Evolutionary conservation across 2,113 vertebrate genomes (phyloP), one percentile per base, ranked within the genome.

Genomic region (Megalops atlanticus): DNA sequence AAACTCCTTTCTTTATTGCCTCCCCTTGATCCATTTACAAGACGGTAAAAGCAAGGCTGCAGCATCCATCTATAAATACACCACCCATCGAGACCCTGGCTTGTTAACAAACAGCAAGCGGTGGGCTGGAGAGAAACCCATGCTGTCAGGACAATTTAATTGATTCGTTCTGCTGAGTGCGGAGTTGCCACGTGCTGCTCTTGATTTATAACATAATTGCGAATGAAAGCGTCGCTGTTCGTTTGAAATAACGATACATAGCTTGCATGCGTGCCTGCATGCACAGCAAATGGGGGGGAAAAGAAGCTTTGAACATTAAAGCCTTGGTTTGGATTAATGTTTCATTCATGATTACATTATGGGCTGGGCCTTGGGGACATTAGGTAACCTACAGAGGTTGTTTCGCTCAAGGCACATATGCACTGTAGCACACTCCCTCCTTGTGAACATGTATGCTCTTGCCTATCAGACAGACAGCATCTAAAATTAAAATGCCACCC

Each of bases 1-100:
- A 94, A 93, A 90, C 89, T 80, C 82, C 72, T 64, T 83, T 85
- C 83, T 92, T 94, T 92, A 93, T 89, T 87, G 64, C 84, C 77
- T 84, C 76, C 80, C 87, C 86, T 93, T 91, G 86, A 91, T 92
- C 86, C 76, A 89, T 95, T 91, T 94, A 93, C 88, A 85, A 92
- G 91, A 86, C 15, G 68, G 76, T 90, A 90, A 91, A 91, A 86
- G 82, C 58, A 0, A n/a, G 58, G 75, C 85, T 86, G 80, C 82
- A 83, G 85, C 43, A 54, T 72, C 83, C 85, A 77, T 86, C 85
- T 83, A 89, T 91, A 87, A 91, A 88, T 41, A 80, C 74, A 84
- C 87, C 90, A 84, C 92, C 90, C 83, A 82, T 87, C 47, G 89
- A 89, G 89, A 77, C 14, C 78, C 38, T 83, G 85, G 85, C 89